Evolutionary conservation across 2,888 invertebrate species (phyloP).

Genomic region (Peribatodes rhomboidaria): DNA sequence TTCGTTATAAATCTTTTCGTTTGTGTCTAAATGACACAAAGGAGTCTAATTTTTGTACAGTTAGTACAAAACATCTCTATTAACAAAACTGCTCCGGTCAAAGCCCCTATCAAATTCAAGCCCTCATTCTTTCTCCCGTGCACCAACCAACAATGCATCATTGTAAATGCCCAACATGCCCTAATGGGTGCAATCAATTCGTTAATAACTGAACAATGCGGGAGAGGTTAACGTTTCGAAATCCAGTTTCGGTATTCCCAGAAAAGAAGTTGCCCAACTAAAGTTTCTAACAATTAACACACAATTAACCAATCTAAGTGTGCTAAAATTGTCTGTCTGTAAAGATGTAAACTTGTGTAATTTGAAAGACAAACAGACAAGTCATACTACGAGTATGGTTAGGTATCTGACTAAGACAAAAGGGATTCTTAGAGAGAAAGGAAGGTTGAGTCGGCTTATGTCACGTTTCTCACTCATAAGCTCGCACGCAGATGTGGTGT

Average conservation of each 20-base stretch:
- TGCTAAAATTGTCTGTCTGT: constrained; percentile 24
- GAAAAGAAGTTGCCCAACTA: constrained; percentile 27
- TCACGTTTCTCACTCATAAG: constrained; percentile 1
- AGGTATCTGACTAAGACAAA: constrained; percentile 17
- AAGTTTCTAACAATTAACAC: constrained; percentile 32
- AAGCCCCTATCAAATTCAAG: constrained; percentile 19
- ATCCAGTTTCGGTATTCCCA: constrained; percentile 45
- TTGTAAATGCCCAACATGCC: constrained; percentile 53
- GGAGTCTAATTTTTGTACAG: background rate
- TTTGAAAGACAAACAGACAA: background rate
- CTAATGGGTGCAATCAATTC: constrained; percentile 65
- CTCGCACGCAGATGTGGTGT: background rate
- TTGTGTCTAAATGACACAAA: background rate
- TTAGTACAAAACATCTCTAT: background rate
- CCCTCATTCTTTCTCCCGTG: constrained; percentile 25
- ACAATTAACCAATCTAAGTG: constrained; percentile 16
- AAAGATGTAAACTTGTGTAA: background rate
- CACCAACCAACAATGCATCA: constrained; percentile 49
- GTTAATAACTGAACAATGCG: constrained; percentile 57
- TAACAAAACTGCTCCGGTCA: constrained; percentile 20
- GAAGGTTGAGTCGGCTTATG: constrained; percentile 6
- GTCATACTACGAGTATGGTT: background rate
- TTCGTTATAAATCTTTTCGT: too few relatives aligned
- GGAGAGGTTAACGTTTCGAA: constrained; percentile 52
- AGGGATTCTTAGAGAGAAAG: constrained; percentile 21